phyloP scores from a whole-genome alignment of 1,140 invertebrate species.

The Brachionus manjavacas region DNA sequence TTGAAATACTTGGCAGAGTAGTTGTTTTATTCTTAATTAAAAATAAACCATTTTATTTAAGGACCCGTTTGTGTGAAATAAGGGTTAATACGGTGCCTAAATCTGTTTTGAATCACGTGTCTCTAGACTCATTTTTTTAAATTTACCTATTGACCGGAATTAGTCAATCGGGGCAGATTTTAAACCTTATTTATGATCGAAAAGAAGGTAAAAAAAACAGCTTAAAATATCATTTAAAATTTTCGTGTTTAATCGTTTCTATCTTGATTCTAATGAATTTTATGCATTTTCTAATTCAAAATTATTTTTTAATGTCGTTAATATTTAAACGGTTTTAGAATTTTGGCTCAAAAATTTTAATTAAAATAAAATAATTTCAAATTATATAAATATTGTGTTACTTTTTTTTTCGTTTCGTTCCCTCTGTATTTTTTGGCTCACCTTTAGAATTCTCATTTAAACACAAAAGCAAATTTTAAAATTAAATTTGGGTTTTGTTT shows the following conservation, averaged over 20 bases:
- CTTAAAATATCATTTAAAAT: neutral
- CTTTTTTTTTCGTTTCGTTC: slow-evolving; percentile 11
- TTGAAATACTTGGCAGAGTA: neutral
- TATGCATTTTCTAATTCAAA: neutral
- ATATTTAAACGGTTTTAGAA: slow-evolving; percentile 14
- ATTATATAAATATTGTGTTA: slow-evolving; percentile 38
- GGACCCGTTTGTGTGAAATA: no score
- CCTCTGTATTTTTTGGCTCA: neutral
- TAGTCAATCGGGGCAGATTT: no score
- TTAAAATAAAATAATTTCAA: slow-evolving; percentile 34
- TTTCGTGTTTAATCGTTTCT: neutral
- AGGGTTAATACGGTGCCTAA: no score
- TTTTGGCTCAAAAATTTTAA: slow-evolving; percentile 19
- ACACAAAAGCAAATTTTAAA: slow-evolving; percentile 14
- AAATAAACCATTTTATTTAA: neutral
- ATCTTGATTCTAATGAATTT: neutral
- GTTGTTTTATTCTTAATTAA: neutral
- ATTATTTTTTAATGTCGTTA: neutral
- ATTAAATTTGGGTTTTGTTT: slow-evolving; percentile 35
- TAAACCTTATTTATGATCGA: neutral
- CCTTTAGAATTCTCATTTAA: slow-evolving; percentile 30
- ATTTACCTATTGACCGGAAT: no score
- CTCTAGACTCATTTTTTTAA: no score
- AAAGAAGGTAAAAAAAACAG: no score
- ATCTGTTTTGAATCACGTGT: no score